Conservation (phyloP, 2,888 invertebrate species). For the Morpho deidamia region DNA sequence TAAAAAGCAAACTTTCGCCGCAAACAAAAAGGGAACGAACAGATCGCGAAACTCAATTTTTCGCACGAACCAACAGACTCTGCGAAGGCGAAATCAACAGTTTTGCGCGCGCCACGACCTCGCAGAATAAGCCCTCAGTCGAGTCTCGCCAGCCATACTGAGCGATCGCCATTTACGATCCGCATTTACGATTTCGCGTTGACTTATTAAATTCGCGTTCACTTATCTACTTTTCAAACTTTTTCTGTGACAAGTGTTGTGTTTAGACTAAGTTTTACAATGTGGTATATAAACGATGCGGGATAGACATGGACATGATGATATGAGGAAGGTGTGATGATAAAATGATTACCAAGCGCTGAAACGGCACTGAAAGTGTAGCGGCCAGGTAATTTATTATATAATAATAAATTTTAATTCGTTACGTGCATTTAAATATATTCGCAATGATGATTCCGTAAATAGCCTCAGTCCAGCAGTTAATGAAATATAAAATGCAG, state of each 20-base stretch:
- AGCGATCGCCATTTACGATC: slow-evolving; percentile 39
- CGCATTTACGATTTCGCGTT: slow-evolving; percentile 9
- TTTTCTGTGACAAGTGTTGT: slow-evolving; percentile 21
- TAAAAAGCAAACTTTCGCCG: slow-evolving; percentile 13
- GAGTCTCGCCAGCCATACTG: slow-evolving; percentile 26
- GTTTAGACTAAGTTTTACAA: slow-evolving; percentile 34
- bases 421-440: no score
- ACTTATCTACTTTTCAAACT: slow-evolving; percentile 13
- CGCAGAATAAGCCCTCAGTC: slow-evolving; percentile 30
- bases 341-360: slow-evolving; percentile 46
- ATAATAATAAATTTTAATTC: no score
- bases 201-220: not conserved
- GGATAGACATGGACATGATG: slow-evolving; percentile 40
- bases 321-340: slow-evolving; percentile 36
- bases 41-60: slow-evolving; percentile 34
- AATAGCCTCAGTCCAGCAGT: no score
- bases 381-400: slow-evolving; percentile 42
- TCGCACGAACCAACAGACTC: slow-evolving; percentile 34
- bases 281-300: slow-evolving; percentile 54
- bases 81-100: slow-evolving; percentile 53
- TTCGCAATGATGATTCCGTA: no score
- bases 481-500: no score
- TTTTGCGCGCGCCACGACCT: slow-evolving; percentile 68
- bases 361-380: slow-evolving; percentile 39
- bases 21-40: slow-evolving; percentile 27